A percentile compares a stretch with the other conserved stretches of the same genome.
Evolutionary conservation across 2,113 vertebrate genomes (phyloP).

Genomic region (Axis porcinus): DNA sequence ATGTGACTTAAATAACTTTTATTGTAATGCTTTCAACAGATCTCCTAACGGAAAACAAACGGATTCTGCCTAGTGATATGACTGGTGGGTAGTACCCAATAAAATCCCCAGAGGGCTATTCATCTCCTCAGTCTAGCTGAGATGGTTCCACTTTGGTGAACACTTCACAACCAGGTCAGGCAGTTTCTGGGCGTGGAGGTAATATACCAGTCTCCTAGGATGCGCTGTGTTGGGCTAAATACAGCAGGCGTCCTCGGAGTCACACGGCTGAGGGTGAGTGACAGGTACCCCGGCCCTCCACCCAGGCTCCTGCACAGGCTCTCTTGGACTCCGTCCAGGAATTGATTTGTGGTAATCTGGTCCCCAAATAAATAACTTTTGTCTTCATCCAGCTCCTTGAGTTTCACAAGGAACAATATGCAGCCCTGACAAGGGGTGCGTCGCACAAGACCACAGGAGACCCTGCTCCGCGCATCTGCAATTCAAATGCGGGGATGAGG

Average conservation of each 20-base stretch:
- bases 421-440: background rate
- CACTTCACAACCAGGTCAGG: background rate
- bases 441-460: background rate
- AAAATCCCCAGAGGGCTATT: background rate
- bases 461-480: background rate
- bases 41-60: slow-evolving; percentile 63
- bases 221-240: slow-evolving; percentile 18
- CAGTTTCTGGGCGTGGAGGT: background rate
- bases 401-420: background rate
- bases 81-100: slow-evolving; percentile 36
- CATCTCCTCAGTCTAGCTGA: slow-evolving; percentile 15
- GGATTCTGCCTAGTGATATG: slow-evolving; percentile 38
- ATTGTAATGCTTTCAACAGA: slow-evolving; percentile 70
- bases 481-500: background rate
- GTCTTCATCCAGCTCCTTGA: background rate
- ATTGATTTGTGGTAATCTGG: slow-evolving; percentile 37
- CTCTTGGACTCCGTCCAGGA: background rate
- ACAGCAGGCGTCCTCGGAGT: background rate
- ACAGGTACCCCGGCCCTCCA: background rate
- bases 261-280: background rate
- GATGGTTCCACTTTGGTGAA: slow-evolving; percentile 30
- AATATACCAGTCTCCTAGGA: slow-evolving; percentile 32
- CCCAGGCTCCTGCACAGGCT: background rate
- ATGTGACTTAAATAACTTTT: slow-evolving; percentile 72
- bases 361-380: slow-evolving; percentile 45